phyloP scores from a whole-genome alignment of 2,888 invertebrate species.

The Parnassius orleans region DNA sequence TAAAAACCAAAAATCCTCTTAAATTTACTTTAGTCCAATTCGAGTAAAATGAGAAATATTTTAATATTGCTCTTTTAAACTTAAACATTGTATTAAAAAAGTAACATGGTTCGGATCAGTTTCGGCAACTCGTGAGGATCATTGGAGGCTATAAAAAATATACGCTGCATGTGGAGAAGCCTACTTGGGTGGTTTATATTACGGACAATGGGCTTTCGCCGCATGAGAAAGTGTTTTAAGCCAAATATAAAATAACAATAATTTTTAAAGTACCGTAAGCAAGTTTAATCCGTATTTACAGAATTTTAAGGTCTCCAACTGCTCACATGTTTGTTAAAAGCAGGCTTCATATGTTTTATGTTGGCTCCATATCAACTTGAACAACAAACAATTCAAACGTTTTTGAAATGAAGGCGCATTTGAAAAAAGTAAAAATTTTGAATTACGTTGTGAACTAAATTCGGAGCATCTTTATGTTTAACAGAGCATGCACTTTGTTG shows the following conservation, averaged over 20 bases:
- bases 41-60: no score
- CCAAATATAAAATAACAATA: conserved; percentile 13
- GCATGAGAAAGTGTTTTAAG: conserved; percentile 24
- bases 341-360: conserved; percentile 20
- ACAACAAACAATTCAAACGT: conserved; percentile 45
- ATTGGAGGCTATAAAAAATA: conserved; percentile 11
- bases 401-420: conserved; percentile 29
- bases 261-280: conserved; percentile 3
- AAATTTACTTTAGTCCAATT: no score
- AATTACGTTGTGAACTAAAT: not conserved
- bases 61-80: no score
- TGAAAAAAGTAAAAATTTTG: not conserved
- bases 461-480: not conserved
- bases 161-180: conserved; percentile 8
- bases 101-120: conserved; percentile 2
- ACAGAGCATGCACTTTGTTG: no score
- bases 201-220: conserved; percentile 25
- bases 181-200: conserved; percentile 24
- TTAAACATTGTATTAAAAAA: not conserved
- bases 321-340: not conserved
- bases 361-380: conserved; percentile 15
- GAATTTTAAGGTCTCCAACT: conserved; percentile 3
- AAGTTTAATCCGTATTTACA: not conserved
- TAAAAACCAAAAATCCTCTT: no score
- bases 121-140: conserved; percentile 6